Conservation (phyloP, 2,797 vertebrate genomes). For the Salmo trutta region DNA sequence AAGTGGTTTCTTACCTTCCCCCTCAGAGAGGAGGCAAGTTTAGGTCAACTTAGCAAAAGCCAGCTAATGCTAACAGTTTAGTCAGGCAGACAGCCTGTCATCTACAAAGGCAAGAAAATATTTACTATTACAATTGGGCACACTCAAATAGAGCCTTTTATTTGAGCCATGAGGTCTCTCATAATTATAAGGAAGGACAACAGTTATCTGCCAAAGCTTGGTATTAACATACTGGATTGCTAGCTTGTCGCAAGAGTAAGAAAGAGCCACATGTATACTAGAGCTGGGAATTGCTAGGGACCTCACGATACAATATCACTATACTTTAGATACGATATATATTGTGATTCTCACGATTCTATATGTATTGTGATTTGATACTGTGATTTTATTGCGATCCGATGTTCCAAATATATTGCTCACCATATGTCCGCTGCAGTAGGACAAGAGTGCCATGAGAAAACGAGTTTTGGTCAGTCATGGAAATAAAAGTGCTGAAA, state of each 20-base stretch:
- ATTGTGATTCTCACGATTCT: no score
- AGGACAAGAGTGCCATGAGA: no score
- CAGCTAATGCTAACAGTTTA: not conserved
- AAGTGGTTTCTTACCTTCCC: not conserved
- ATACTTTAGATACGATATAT: no score
- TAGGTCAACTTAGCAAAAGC: slow-evolving; percentile 3
- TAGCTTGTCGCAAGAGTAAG: not conserved
- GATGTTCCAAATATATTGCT: no score
- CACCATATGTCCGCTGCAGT: no score
- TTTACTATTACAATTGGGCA: slow-evolving; percentile 18
- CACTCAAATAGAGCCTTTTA: slow-evolving; percentile 16
- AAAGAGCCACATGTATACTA: slow-evolving; percentile 2
- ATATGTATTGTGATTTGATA: no score
- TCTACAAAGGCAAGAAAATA: slow-evolving; percentile 15
- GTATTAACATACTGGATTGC: not conserved
- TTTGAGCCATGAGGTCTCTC: slow-evolving; percentile 2
- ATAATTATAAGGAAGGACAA: not conserved
- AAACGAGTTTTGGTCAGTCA: no score
- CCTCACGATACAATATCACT: no score
- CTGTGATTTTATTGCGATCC: no score
- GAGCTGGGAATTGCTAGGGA: no score
- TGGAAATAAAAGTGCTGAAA: no score
- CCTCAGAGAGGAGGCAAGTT: not conserved
- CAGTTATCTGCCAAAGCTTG: slow-evolving; percentile 1
- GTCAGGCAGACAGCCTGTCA: slow-evolving; percentile 3